Conservation (phyloP, 2,797 vertebrate genomes). For the Cirrhinus molitorella region DNA sequence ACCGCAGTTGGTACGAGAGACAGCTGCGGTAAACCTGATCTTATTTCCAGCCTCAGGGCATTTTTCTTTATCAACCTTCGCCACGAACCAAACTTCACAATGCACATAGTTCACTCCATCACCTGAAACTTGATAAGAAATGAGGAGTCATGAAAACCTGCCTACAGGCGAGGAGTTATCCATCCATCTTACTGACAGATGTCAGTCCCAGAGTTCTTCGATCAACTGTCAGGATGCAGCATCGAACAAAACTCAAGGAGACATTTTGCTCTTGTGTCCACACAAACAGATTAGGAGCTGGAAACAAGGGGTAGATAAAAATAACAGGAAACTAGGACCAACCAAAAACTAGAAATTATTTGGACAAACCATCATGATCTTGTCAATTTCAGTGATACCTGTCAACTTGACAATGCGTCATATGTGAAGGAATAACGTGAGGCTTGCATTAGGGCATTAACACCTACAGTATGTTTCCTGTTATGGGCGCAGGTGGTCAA, state of each 20-base stretch:
- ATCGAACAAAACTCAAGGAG: constrained; percentile 44
- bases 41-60: constrained; percentile 83
- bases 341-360: neutral
- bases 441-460: neutral
- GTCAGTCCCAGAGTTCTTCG: constrained; percentile 85
- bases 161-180: constrained; percentile 82
- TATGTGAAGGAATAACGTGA: neutral
- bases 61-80: constrained; percentile 71
- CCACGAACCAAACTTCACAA: constrained; percentile 58
- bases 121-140: constrained; percentile 86
- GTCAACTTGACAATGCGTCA: neutral
- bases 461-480: constrained; percentile 4
- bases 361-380: neutral
- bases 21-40: constrained; percentile 84
- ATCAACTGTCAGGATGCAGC: constrained; percentile 86
- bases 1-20: constrained; percentile 81
- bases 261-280: constrained; percentile 58
- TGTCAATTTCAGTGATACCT: neutral
- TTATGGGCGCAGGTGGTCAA: constrained; percentile 41
- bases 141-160: constrained; percentile 86
- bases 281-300: constrained; percentile 44
- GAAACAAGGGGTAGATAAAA: constrained; percentile 52
- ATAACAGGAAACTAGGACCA: neutral
- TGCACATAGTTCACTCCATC: constrained; percentile 50
- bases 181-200: constrained; percentile 88